phyloP scores from a whole-genome alignment of 1,140 invertebrate genomes.

The Galleria mellonella region DNA sequence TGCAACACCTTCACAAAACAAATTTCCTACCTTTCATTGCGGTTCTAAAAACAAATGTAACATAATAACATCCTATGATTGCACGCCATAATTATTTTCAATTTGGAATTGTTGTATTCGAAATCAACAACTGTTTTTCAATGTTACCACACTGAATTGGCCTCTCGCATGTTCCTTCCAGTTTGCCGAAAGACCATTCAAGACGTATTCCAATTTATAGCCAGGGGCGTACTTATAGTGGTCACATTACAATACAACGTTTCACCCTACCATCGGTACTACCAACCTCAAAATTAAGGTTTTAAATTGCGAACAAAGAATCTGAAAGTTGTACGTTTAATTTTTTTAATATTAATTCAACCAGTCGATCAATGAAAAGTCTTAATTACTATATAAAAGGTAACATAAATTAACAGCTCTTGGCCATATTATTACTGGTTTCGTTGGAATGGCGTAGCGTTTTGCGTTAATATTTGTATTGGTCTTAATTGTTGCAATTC shows the following conservation, averaged over 20 bases:
- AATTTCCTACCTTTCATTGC: conserved; percentile 20
- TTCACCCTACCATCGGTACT: conserved; percentile 36
- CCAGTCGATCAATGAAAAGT: conserved; percentile 33
- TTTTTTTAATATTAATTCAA: conserved; percentile 26
- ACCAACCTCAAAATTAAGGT: conserved; percentile 56
- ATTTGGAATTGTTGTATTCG: conserved; percentile 45
- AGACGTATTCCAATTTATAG: conserved; percentile 8
- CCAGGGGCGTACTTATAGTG: conserved; percentile 42
- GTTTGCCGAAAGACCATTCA: conserved; percentile 26
- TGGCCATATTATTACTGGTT: conserved; percentile 40
- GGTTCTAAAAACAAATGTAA: conserved; percentile 49
- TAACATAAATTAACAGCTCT: conserved; percentile 51
- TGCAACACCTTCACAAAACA: conserved; percentile 20
- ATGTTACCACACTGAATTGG: conserved; percentile 27
- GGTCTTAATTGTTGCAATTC: conserved; percentile 30
- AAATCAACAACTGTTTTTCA: conserved; percentile 58
- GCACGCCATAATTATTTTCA: conserved; percentile 47
- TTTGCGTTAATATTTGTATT: conserved; percentile 25
- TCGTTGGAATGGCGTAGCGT: conserved; percentile 23
- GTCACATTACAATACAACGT: conserved; percentile 46
- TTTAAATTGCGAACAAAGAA: conserved; percentile 50
- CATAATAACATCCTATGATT: conserved; percentile 47
- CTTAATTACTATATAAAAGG: conserved; percentile 45
- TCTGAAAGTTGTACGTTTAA: conserved; percentile 27
- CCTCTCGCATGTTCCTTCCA: conserved; percentile 14